Percentiles rank a stretch among this genome's conserved stretches.
Evolutionary conservation across 1,140 invertebrate species (phyloP).

Genomic region (Psilanteris sp.): DNA sequence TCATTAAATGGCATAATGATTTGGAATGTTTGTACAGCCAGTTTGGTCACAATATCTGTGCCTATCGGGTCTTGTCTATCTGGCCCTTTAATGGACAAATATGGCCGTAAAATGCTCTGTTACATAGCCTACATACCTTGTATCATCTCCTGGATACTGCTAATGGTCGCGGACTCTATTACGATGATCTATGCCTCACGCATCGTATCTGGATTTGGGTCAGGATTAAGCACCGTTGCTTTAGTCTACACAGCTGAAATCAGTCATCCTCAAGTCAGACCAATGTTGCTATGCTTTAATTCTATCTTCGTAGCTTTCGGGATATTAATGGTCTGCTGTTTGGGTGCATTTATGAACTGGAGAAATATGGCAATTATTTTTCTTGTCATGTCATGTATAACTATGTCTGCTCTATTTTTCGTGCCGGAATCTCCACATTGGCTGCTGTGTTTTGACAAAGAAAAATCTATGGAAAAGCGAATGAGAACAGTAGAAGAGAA

Average conservation of each 20-base stretch:
- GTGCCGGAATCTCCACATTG: slow-evolving; percentile 83
- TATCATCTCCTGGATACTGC: slow-evolving; percentile 82
- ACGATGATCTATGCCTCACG: slow-evolving; percentile 78
- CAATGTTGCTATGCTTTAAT: slow-evolving; percentile 81
- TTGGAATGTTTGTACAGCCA: no score
- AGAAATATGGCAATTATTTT: slow-evolving; percentile 76
- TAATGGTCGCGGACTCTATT: slow-evolving; percentile 75
- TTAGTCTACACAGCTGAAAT: slow-evolving; percentile 83
- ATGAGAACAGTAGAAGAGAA: slow-evolving; percentile 69
- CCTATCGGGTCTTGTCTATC: slow-evolving; percentile 80
- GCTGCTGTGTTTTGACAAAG: slow-evolving; percentile 77
- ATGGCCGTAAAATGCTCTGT: slow-evolving; percentile 82
- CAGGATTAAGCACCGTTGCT: slow-evolving; percentile 79
- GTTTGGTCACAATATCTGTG: slow-evolving; percentile 80
- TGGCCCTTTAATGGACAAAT: slow-evolving; percentile 83
- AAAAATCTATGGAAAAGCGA: slow-evolving; percentile 67
- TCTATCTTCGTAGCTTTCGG: slow-evolving; percentile 81
- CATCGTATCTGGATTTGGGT: slow-evolving; percentile 79
- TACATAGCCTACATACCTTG: slow-evolving; percentile 81
- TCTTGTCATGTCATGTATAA: slow-evolving; percentile 68
- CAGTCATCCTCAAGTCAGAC: slow-evolving; percentile 78
- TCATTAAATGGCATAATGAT: no score
- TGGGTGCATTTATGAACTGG: slow-evolving; percentile 79
- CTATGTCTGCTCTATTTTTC: slow-evolving; percentile 73
- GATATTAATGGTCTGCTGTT: slow-evolving; percentile 80